Conservation (phyloP, 2,113 vertebrate species). For the Muscicapa adusta region DNA sequence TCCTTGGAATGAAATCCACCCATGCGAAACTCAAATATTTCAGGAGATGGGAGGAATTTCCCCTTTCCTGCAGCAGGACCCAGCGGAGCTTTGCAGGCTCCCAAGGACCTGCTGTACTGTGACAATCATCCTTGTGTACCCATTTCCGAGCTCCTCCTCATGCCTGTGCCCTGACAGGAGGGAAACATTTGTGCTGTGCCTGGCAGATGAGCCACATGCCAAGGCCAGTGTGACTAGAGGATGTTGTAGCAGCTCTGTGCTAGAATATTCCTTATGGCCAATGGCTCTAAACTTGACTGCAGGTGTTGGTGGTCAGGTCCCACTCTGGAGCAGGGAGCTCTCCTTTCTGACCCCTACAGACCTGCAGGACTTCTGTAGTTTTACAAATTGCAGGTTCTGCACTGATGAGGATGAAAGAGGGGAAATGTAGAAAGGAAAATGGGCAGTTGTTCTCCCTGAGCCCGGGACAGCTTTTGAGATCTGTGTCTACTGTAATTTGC, state of each 20-base stretch:
- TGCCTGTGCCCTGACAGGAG: not conserved
- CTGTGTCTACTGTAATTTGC: not conserved
- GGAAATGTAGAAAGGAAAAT: not conserved
- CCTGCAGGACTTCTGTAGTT: not conserved
- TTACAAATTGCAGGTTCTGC: not conserved
- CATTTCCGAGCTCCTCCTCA: not conserved
- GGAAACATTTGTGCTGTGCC: rapidly evolving
- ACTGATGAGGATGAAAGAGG: not conserved
- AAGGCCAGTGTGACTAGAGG: not conserved
- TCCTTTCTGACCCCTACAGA: not conserved
- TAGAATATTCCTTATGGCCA: not conserved
- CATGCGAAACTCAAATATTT: not conserved
- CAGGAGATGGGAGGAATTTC: not conserved
- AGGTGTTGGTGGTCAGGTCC: not conserved
- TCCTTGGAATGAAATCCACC: not conserved
- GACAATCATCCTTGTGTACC: not conserved
- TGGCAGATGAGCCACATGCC: rapidly evolving
- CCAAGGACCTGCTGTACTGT: not conserved
- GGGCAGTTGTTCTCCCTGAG: not conserved
- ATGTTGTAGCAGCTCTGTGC: not conserved
- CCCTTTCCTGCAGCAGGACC: not conserved
- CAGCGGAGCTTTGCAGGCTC: not conserved
- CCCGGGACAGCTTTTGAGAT: not conserved
- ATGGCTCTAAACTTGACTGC: not conserved
- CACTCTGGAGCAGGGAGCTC: not conserved